phyloP scores from a whole-genome alignment of 2,888 invertebrate species.

The Xylota segnis region DNA sequence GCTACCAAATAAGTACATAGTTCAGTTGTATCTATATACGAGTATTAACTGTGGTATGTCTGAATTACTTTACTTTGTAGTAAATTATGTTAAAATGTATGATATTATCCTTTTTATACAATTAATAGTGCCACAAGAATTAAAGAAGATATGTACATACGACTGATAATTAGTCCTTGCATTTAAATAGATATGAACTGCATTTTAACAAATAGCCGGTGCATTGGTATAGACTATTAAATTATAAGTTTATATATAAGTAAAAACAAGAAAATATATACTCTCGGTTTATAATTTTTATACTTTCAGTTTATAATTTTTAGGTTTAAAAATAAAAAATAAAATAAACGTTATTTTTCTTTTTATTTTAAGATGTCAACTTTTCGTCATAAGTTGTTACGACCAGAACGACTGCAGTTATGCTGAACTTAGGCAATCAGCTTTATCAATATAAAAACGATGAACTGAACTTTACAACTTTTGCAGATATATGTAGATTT shows the following conservation, averaged over 20 bases:
- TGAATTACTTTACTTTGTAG: background rate
- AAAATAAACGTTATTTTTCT: background rate
- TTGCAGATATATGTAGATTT: slow-evolving; percentile 89
- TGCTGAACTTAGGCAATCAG: slow-evolving; percentile 81
- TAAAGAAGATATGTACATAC: background rate
- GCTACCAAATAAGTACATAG: background rate
- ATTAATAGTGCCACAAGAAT: background rate
- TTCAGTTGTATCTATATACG: background rate
- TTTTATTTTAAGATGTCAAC: slow-evolving; percentile 27
- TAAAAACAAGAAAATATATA: too few relatives aligned
- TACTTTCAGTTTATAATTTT: too few relatives aligned
- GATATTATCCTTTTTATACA: background rate
- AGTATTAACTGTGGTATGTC: slow-evolving; percentile 10
- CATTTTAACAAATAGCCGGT: slow-evolving; percentile 1
- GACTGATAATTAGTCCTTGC: background rate
- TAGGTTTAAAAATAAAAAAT: background rate
- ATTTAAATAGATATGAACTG: background rate
- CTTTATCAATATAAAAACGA: slow-evolving; percentile 79
- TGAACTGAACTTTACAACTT: slow-evolving; percentile 88
- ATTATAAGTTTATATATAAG: too few relatives aligned
- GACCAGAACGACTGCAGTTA: slow-evolving; percentile 78
- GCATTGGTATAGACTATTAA: background rate
- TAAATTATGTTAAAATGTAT: background rate
- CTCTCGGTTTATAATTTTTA: too few relatives aligned
- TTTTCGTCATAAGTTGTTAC: slow-evolving; percentile 9